Conservation (phyloP, 1,140 invertebrate genomes). For the Aphidius gifuensis region DNA sequence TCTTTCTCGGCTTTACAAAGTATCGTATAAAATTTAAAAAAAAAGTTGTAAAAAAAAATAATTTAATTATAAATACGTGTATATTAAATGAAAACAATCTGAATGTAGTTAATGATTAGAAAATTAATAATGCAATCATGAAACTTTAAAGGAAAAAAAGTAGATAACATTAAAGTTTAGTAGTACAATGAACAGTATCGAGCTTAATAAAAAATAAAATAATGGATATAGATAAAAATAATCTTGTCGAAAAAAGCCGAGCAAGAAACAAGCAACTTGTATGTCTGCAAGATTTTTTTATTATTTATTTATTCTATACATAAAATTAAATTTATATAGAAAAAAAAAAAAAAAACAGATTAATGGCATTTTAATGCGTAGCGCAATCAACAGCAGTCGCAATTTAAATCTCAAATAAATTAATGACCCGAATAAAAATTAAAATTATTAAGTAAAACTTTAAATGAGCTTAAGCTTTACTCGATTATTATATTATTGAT, state of each 20-base stretch:
- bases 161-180: too few relatives aligned
- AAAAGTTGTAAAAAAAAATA: too few relatives aligned
- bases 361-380: slow-evolving; percentile 33
- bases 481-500: slow-evolving; percentile 27
- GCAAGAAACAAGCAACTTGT: slow-evolving; percentile 2
- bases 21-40: too few relatives aligned
- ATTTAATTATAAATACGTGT: too few relatives aligned
- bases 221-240: background rate
- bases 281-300: slow-evolving; percentile 4
- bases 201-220: background rate
- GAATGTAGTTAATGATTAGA: too few relatives aligned
- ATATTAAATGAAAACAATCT: too few relatives aligned
- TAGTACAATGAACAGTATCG: too few relatives aligned
- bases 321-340: slow-evolving; percentile 9
- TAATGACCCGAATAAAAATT: slow-evolving; percentile 23
- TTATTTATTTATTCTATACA: slow-evolving; percentile 7
- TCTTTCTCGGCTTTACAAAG: too few relatives aligned
- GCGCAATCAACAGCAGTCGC: slow-evolving; percentile 42
- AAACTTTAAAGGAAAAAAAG: too few relatives aligned
- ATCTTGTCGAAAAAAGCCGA: slow-evolving; percentile 1
- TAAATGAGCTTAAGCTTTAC: slow-evolving; percentile 27
- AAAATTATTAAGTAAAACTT: slow-evolving; percentile 15
- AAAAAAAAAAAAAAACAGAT: slow-evolving; percentile 4
- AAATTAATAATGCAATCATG: too few relatives aligned
- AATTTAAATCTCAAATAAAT: slow-evolving; percentile 34